Conservation (phyloP, 2,888 invertebrate species). For the Ceramica pisi region DNA sequence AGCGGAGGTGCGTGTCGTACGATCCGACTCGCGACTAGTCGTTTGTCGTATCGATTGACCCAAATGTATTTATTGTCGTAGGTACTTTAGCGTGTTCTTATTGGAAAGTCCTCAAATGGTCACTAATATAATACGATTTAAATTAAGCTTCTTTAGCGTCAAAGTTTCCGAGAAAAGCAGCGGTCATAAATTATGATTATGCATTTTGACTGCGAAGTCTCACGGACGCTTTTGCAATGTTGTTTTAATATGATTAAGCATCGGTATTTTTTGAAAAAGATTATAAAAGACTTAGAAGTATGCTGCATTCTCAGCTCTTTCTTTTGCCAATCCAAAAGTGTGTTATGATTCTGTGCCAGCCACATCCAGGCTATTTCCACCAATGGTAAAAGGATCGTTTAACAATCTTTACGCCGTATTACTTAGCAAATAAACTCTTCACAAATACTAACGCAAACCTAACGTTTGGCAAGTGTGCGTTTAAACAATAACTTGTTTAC, state of each 20-base stretch:
- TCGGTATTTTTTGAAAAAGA: not conserved
- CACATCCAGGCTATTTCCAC: not conserved
- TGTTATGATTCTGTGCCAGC: not conserved
- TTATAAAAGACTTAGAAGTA: too few species aligned
- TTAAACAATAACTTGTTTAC: too few species aligned
- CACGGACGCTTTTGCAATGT: not conserved
- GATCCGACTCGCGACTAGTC: constrained; percentile 72
- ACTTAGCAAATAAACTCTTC: too few species aligned
- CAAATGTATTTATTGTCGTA: constrained; percentile 74
- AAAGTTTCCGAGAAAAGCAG: constrained; percentile 9
- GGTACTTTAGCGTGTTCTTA: constrained; percentile 60
- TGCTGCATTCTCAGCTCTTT: not conserved
- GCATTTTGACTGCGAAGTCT: constrained; percentile 11
- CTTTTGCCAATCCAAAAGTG: not conserved
- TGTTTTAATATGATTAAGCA: not conserved
- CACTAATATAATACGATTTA: constrained; percentile 34
- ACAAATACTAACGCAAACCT: too few species aligned
- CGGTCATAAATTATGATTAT: constrained; percentile 37
- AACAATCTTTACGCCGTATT: too few species aligned
- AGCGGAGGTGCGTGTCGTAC: constrained; percentile 72
- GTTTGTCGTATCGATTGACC: constrained; percentile 86
- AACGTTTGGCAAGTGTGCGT: too few species aligned
- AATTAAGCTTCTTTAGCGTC: constrained; percentile 25
- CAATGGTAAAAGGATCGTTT: not conserved
- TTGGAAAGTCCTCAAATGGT: constrained; percentile 29